Evolutionary conservation across 2,888 invertebrate species (phyloP).

Genomic region (Drosophila paucipuncta): DNA sequence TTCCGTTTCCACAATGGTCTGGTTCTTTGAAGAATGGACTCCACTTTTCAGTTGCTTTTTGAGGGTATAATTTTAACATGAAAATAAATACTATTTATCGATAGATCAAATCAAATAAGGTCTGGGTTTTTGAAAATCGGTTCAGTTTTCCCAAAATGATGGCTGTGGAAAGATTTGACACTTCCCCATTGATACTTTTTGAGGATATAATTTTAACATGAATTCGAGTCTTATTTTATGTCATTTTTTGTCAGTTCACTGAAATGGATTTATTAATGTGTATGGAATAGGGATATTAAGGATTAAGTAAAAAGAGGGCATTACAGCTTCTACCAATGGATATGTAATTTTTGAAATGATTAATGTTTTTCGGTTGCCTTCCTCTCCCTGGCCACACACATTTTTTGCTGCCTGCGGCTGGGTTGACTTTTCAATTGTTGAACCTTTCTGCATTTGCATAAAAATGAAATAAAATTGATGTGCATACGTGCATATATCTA

Average conservation of each 20-base stretch:
- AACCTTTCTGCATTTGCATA: slow-evolving; percentile 61
- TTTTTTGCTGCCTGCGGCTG: slow-evolving; percentile 5
- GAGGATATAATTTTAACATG: neutral
- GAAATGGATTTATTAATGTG: neutral
- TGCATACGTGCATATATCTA: neutral
- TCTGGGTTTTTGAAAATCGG: neutral
- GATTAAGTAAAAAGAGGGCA: slow-evolving; percentile 6
- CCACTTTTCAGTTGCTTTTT: neutral
- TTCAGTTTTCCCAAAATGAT: neutral
- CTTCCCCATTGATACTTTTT: neutral
- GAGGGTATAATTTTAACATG: too few species aligned
- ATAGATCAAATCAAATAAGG: too few species aligned
- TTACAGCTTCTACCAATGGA: neutral
- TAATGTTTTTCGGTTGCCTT: slow-evolving; percentile 6
- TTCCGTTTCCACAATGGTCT: neutral
- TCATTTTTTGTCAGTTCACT: neutral
- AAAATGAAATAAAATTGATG: slow-evolving; percentile 53
- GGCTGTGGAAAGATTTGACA: neutral
- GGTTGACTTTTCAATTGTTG: slow-evolving; percentile 70
- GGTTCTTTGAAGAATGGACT: too few species aligned
- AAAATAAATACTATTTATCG: too few species aligned
- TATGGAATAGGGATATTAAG: neutral
- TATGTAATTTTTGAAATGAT: slow-evolving; percentile 13
- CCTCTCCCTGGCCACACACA: neutral
- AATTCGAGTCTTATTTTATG: neutral